Evolutionary conservation across 2,888 invertebrate genomes (phyloP), one percentile per base, ranked within the genome.

Genomic region (Noctua janthe): DNA sequence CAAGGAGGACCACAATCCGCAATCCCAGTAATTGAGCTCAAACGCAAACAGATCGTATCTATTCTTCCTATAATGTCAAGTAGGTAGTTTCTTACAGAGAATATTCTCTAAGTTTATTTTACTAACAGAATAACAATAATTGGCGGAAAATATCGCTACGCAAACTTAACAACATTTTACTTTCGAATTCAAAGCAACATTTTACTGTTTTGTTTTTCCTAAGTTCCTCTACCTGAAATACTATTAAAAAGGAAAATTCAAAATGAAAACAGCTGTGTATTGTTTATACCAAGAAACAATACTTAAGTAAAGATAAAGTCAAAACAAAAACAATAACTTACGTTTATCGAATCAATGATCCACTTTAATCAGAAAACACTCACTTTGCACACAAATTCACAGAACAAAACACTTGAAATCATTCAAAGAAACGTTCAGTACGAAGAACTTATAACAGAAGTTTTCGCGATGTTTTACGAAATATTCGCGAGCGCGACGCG

Each of bases 391-490:
- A 73, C 74, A 77, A 78, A 81, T 54, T 70, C 90, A 90, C 89
- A 54, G 47, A 87, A 81, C 67, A 78, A 80, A 74, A 67, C 87
- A 87, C 80, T 70, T 77, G 51, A 77, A 82, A 78, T 79, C 39
- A 82, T 84, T 49, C 74, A 76, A 73, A 75, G 64, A 72, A 71
- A 23, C 39, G n/a, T n/a, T 62, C 2, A 71, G 56, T 49, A 54
- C 29, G 13, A 29, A 75, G 17, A 70, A 76, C 54, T 43, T 49
- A 47, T 54, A 29, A 39, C 56, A 59, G 23, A 89, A 89, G 82
- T 90, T 90, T 84, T 74, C 86, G 81, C 90, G 90, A 90, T 90
- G 84, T 89, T 82, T 75, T 74, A 71, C 54, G n/a, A 71, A n/a
- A 59, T 66, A 49, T 64, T 49, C 49, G 54, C 76, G 64, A 47